Evolutionary conservation across 1,140 invertebrate species (phyloP).

Genomic region (Macrosteles quadrilineatus): DNA sequence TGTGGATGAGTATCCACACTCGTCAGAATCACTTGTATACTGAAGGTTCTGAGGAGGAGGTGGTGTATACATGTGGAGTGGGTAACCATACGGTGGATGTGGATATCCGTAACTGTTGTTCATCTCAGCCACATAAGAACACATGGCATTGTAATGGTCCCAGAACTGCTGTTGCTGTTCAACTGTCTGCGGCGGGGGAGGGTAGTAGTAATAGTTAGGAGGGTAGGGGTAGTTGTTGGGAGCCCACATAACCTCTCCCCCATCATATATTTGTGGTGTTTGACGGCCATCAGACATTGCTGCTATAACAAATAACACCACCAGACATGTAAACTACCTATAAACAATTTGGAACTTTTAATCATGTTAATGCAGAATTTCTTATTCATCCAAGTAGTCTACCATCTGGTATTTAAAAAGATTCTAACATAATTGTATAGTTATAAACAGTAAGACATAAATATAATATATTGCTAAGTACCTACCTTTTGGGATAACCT

Average conservation of each 20-base stretch:
- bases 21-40: constrained; percentile 47
- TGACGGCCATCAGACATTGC: constrained; percentile 33
- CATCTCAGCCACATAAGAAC: constrained; percentile 46
- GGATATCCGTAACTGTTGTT: constrained; percentile 42
- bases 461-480: no score
- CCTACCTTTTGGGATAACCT: no score
- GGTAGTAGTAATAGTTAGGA: constrained; percentile 45
- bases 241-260: constrained; percentile 37
- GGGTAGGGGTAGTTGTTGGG: constrained; percentile 41
- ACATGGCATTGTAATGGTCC: constrained; percentile 46
- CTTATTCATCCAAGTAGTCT: no score
- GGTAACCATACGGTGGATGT: constrained; percentile 44
- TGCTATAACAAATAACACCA: constrained; percentile 40
- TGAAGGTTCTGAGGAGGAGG: constrained; percentile 30
- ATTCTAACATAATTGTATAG: no score
- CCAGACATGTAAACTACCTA: constrained; percentile 12
- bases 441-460: no score
- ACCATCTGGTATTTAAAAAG: no score
- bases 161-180: constrained; percentile 42
- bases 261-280: constrained; percentile 45
- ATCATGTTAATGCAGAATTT: no score
- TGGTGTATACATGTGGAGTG: constrained; percentile 42
- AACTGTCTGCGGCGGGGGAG: constrained; percentile 37
- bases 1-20: constrained; percentile 51
- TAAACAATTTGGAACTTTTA: no score